A percentile compares a stretch with the other conserved stretches of the same genome.
Evolutionary conservation across 2,113 vertebrate species (phyloP).

Genomic region (Phalacrocorax brasilianus): DNA sequence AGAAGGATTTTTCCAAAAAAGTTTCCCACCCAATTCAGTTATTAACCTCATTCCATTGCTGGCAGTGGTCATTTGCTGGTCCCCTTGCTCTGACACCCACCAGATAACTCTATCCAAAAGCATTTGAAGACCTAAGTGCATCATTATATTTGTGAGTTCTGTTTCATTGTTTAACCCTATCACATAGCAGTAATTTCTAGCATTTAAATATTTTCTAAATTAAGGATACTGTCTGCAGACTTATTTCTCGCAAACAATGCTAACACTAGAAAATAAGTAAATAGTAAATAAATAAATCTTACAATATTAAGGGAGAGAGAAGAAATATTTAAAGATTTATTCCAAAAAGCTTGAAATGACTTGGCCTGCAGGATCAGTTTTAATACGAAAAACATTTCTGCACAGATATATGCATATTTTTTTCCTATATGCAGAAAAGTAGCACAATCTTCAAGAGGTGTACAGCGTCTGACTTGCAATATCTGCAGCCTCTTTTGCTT

Average conservation of each 20-base stretch:
- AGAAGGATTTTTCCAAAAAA: not conserved
- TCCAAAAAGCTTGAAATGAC: constrained; percentile 22
- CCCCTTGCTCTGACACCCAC: not conserved
- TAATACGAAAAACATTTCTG: constrained; percentile 20
- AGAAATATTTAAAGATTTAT: constrained; percentile 26
- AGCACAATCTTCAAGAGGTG: constrained; percentile 12
- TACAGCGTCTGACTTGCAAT: not conserved
- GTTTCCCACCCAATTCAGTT: rapidly evolving
- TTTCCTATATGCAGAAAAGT: not conserved
- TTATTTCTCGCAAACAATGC: not conserved
- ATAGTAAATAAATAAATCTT: not conserved
- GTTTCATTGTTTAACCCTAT: not conserved
- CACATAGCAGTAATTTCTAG: not conserved
- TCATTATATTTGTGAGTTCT: not conserved
- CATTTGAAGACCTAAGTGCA: not conserved
- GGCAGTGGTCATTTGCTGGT: not conserved
- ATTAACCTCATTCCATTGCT: not conserved
- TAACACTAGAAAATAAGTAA: not conserved
- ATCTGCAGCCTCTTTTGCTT: not conserved
- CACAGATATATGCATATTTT: constrained; percentile 8
- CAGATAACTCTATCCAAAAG: not conserved
- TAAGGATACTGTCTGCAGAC: not conserved
- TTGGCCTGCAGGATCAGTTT: constrained; percentile 38
- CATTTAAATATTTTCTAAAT: constrained; percentile 38
- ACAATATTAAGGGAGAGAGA: not conserved